A percentile compares a stretch with the other conserved stretches of the same genome.
Evolutionary conservation across 1,140 invertebrate species (phyloP).

Genomic region (Orius laevigatus): DNA sequence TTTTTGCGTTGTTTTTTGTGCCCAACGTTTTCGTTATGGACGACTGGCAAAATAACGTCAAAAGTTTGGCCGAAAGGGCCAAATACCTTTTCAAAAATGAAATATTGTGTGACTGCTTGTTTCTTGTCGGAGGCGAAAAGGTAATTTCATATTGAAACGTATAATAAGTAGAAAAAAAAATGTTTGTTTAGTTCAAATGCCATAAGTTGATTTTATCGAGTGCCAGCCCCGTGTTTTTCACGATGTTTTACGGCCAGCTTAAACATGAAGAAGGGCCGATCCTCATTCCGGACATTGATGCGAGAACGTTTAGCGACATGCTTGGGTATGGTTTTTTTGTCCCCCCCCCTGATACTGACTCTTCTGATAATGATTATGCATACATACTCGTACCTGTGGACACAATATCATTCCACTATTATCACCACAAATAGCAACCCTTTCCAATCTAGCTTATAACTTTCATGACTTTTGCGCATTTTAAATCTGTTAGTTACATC

Average conservation of each 20-base stretch:
- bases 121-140: conserved; percentile 6
- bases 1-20: no score
- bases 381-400: no score
- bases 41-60: conserved; percentile 13
- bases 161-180: neutral
- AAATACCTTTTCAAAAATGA: conserved; percentile 8
- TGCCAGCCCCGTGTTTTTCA: conserved; percentile 67
- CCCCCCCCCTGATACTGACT: neutral
- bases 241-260: conserved; percentile 62
- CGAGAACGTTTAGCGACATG: conserved; percentile 66
- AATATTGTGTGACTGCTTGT: conserved; percentile 12
- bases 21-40: neutral
- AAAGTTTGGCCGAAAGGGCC: conserved; percentile 1
- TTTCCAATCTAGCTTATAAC: no score
- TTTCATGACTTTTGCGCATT: no score
- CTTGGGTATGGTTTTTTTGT: conserved; percentile 31
- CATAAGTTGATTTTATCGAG: conserved; percentile 70
- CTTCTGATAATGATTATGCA: neutral
- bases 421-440: neutral
- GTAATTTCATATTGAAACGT: neutral
- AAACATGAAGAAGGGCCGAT: conserved; percentile 46
- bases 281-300: conserved; percentile 62
- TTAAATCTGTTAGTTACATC: conserved; percentile 41
- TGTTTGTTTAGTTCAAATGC: conserved; percentile 30
- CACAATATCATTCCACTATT: conserved; percentile 5